A percentile compares a stretch with the other conserved stretches of the same genome.
Conservation (phyloP, 2,888 invertebrate species). For the Lepidocyrtoides sp. region DNA sequence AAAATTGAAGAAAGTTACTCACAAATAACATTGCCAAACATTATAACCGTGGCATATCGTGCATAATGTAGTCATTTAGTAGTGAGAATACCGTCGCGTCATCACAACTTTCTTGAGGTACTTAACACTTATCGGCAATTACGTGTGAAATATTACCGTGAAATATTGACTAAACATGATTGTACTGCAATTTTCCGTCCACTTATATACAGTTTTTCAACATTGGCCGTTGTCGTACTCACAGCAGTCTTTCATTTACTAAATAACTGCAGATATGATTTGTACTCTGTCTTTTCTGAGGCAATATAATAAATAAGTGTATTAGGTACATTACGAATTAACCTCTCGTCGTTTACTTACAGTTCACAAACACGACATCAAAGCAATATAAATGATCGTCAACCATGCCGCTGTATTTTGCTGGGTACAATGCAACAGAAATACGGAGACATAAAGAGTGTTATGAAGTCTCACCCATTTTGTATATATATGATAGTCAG, state of each 20-base stretch:
- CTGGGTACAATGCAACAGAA: background rate
- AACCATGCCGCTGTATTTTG: background rate
- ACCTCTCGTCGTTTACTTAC: background rate
- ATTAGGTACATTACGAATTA: too few relatives aligned
- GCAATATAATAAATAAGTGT: too few relatives aligned
- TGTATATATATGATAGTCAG: background rate
- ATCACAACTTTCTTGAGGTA: slow-evolving; percentile 48
- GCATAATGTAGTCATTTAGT: background rate
- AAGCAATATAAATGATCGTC: background rate
- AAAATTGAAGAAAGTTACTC: slow-evolving; percentile 34
- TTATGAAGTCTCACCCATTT: background rate
- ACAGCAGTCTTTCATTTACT: slow-evolving; percentile 25
- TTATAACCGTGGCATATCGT: background rate
- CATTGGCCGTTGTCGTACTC: background rate
- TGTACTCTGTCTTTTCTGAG: background rate
- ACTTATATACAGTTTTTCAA: slow-evolving; percentile 12
- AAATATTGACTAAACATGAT: slow-evolving; percentile 68
- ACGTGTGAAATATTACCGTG: slow-evolving; percentile 73
- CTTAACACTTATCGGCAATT: slow-evolving; percentile 74
- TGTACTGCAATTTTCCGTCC: slow-evolving; percentile 50
- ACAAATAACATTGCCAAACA: background rate
- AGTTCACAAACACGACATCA: background rate
- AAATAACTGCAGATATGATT: slow-evolving; percentile 62
- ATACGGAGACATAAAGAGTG: background rate
- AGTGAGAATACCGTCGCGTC: slow-evolving; percentile 10